Conservation (phyloP, 2,888 invertebrate genomes). For the Cremastinae sp. region DNA sequence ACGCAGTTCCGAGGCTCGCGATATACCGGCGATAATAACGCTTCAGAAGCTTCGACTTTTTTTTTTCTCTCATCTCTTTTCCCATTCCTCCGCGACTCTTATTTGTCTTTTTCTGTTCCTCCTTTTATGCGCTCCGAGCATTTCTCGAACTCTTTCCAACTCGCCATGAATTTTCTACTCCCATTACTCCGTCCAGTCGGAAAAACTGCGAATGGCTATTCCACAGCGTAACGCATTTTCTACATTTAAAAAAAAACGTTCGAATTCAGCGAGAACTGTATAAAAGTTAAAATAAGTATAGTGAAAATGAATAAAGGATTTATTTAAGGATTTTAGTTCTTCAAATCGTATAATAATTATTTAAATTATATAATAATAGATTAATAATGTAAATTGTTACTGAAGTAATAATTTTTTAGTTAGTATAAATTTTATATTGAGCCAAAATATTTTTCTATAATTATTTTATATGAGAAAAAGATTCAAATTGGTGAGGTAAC, state of each 20-base stretch:
- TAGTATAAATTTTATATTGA: no score
- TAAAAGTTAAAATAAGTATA: no score
- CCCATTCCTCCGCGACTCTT: neutral
- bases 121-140: constrained; percentile 12
- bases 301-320: no score
- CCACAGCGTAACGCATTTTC: neutral
- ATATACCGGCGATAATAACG: neutral
- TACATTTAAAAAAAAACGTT: neutral
- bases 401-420: no score
- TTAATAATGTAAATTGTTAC: no score
- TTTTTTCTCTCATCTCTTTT: constrained; percentile 4
- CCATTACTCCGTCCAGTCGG: neutral
- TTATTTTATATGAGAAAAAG: no score
- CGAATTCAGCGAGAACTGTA: no score
- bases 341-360: no score
- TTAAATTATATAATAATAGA: no score
- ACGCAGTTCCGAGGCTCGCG: constrained; percentile 29
- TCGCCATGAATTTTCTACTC: constrained; percentile 23
- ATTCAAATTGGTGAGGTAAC: no score
- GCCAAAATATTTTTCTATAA: no score
- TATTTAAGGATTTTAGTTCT: no score
- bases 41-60: neutral
- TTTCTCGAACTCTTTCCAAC: constrained; percentile 25
- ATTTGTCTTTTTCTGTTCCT: neutral
- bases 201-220: neutral